Evolutionary conservation across 2,797 vertebrate species (phyloP).

Genomic region (Sparidentex hasta): DNA sequence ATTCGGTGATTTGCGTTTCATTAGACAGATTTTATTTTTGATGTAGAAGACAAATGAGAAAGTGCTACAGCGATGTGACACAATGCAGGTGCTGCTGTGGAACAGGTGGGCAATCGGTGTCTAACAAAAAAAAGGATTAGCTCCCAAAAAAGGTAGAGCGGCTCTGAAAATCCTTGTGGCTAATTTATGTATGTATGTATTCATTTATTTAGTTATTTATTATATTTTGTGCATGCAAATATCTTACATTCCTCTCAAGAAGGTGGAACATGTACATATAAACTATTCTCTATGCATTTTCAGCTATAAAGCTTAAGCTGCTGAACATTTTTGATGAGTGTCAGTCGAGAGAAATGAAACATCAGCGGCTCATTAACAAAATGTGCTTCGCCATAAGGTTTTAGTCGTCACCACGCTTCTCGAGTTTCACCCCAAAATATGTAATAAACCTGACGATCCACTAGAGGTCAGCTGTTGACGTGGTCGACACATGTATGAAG

Average conservation of each 20-base stretch:
- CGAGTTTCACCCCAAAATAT: too few relatives aligned
- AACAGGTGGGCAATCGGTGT: neutral
- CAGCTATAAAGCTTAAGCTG: neutral
- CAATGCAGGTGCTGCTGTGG: constrained; percentile 1
- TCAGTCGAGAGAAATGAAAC: too few relatives aligned
- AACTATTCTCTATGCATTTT: neutral
- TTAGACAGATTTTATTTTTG: constrained; percentile 10
- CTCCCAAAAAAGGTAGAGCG: neutral
- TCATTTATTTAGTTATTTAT: neutral
- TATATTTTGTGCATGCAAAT: neutral
- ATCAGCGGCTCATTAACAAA: too few relatives aligned
- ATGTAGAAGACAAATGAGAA: constrained; percentile 4
- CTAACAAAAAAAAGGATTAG: neutral
- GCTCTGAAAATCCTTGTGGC: too few relatives aligned
- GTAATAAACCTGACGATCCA: too few relatives aligned
- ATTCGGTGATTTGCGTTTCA: neutral
- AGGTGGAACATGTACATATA: neutral
- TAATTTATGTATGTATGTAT: constrained; percentile 2
- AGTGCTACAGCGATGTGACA: neutral
- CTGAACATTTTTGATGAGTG: too few relatives aligned
- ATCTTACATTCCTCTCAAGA: neutral
- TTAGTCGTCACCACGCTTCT: too few relatives aligned
- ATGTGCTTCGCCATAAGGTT: too few relatives aligned
- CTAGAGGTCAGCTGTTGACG: too few relatives aligned
- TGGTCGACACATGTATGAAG: too few relatives aligned